Conservation (phyloP, 1,140 invertebrate genomes). For the Bombus polaris region DNA sequence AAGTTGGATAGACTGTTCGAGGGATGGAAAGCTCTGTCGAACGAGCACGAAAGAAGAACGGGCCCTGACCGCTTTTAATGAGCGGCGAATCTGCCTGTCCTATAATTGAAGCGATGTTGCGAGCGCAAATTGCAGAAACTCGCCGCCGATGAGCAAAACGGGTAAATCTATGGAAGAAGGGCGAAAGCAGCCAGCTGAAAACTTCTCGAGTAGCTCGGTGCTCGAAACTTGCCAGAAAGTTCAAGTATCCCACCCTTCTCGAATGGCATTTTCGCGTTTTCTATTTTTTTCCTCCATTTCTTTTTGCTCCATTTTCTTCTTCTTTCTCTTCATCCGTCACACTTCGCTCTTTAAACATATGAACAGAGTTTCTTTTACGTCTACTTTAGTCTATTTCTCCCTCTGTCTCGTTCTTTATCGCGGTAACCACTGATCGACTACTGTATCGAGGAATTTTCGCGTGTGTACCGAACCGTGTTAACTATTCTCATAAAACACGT, state of each 20-base stretch:
- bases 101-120: slow-evolving; percentile 69
- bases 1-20: slow-evolving; percentile 1
- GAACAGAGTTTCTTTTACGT: slow-evolving; percentile 21
- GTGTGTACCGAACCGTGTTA: neutral
- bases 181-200: slow-evolving; percentile 59
- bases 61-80: slow-evolving; percentile 56
- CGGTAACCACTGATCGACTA: slow-evolving; percentile 7
- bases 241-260: slow-evolving; percentile 47
- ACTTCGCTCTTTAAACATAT: slow-evolving; percentile 2
- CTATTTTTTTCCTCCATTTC: too few relatives aligned
- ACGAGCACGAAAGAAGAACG: slow-evolving; percentile 14
- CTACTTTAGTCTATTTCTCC: neutral
- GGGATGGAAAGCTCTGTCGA: neutral
- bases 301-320: neutral
- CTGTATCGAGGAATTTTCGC: neutral
- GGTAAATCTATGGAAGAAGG: slow-evolving; percentile 6
- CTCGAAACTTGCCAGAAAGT: slow-evolving; percentile 60
- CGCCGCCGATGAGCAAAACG: slow-evolving; percentile 17
- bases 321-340: neutral
- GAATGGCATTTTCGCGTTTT: slow-evolving; percentile 32
- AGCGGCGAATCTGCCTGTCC: slow-evolving; percentile 62
- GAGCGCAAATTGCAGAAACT: slow-evolving; percentile 60
- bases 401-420: neutral
- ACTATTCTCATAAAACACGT: slow-evolving; percentile 1
- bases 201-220: slow-evolving; percentile 58